Evolutionary conservation across 2,113 vertebrate genomes (phyloP).

Genomic region (Carassius auratus): DNA sequence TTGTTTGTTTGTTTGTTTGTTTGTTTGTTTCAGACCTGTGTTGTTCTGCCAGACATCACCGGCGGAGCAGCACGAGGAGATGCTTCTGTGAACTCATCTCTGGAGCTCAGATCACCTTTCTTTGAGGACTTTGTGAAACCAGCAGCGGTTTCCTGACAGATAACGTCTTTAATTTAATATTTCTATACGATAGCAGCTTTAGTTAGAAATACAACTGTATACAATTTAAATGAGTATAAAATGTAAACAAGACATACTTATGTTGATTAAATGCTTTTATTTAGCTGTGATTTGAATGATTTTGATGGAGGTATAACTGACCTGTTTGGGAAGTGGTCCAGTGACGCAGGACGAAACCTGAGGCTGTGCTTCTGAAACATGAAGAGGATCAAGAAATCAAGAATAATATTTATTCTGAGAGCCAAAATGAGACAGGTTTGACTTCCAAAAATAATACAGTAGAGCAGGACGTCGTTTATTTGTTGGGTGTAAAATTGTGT

Average conservation of each 20-base stretch:
- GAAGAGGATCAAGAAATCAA: not conserved
- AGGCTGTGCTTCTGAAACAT: not conserved
- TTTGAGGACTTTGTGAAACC: not conserved
- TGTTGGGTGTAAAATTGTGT: too few relatives aligned
- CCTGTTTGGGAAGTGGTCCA: constrained; percentile 18
- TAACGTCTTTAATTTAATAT: too few relatives aligned
- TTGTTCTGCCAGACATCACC: not conserved
- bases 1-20: not conserved
- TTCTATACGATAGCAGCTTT: too few relatives aligned
- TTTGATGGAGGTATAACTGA: too few relatives aligned
- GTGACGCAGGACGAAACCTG: not conserved
- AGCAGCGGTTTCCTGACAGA: constrained; percentile 25
- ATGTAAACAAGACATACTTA: too few relatives aligned
- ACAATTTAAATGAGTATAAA: too few relatives aligned
- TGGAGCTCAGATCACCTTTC: constrained; percentile 19
- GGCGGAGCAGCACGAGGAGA: not conserved
- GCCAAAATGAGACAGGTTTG: too few relatives aligned
- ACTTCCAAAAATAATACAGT: too few relatives aligned
- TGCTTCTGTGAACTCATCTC: not conserved
- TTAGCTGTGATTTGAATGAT: too few relatives aligned
- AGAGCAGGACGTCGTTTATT: too few relatives aligned
- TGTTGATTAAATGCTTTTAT: too few relatives aligned
- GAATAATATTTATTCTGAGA: not conserved
- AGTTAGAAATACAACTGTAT: too few relatives aligned
- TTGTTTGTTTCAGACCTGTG: constrained; percentile 24